Conservation (phyloP, 1,140 invertebrate genomes). For the Ceratoteleas bidentatus region DNA sequence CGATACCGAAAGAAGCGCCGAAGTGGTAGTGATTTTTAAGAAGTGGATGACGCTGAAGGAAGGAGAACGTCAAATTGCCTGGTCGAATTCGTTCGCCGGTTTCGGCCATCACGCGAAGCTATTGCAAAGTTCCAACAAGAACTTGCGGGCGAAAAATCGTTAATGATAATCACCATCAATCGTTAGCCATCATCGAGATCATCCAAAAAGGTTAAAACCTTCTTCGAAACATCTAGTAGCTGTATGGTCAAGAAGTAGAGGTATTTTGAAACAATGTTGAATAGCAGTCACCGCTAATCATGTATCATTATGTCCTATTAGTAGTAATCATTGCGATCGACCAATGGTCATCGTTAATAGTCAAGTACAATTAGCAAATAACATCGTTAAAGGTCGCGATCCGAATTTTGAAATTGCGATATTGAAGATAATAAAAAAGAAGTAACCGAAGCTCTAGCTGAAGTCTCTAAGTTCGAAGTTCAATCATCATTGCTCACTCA, state of each 20-base stretch:
- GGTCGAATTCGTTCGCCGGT: constrained; percentile 2
- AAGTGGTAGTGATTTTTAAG: constrained; percentile 39
- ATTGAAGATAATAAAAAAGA: too few species aligned
- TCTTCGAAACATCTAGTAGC: too few species aligned
- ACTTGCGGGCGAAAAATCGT: neutral
- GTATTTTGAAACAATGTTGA: too few species aligned
- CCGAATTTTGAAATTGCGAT: too few species aligned
- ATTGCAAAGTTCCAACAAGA: neutral
- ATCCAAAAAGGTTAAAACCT: neutral
- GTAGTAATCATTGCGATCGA: neutral
- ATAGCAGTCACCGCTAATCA: neutral
- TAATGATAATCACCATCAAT: neutral
- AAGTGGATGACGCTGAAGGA: constrained; percentile 7
- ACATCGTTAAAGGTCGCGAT: neutral
- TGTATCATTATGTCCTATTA: neutral
- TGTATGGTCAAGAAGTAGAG: too few species aligned
- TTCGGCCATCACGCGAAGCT: neutral
- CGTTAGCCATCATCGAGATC: neutral
- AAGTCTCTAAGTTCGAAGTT: too few species aligned
- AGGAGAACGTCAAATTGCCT: neutral
- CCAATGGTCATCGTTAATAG: constrained; percentile 1
- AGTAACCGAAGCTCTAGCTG: too few species aligned
- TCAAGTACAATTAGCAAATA: constrained; percentile 4
- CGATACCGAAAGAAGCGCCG: constrained; percentile 36
- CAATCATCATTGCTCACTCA: too few species aligned